phyloP scores from a whole-genome alignment of 64 coral and sea anemone species.

The Anthopleura sola region DNA sequence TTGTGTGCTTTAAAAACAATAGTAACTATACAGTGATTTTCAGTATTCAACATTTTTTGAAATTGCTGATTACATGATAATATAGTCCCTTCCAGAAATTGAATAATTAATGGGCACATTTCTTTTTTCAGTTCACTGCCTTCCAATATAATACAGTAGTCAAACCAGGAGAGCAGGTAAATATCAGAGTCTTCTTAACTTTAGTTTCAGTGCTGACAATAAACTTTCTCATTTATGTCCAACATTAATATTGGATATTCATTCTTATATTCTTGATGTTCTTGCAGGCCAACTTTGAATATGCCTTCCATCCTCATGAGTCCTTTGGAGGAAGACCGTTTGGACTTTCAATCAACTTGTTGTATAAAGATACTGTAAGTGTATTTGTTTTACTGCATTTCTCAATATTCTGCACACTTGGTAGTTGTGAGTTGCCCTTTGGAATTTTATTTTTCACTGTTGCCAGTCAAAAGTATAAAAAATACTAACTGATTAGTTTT shows the following conservation, averaged over 20 bases:
- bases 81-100: neutral
- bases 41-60: too few species aligned
- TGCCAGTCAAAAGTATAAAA: too few species aligned
- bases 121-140: conserved; percentile 76
- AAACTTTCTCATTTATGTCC: neutral
- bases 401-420: neutral
- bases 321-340: conserved; percentile 96
- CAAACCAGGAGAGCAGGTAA: conserved; percentile 88
- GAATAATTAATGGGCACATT: neutral
- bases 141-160: conserved; percentile 83
- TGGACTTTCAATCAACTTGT: conserved; percentile 83
- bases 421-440: too few species aligned
- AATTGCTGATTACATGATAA: too few species aligned
- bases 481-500: too few species aligned
- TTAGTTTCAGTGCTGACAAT: neutral
- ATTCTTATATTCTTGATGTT: neutral
- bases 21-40: too few species aligned
- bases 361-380: conserved; percentile 94
- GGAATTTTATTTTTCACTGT: too few species aligned
- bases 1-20: too few species aligned
- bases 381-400: neutral
- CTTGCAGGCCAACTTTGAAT: conserved; percentile 89
- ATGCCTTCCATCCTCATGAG: conserved; percentile 96
- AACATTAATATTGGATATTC: neutral
- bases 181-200: neutral